Percentiles rank a stretch among this genome's conserved stretches.
Conservation (phyloP, 2,888 invertebrate species). For the Meta bourneti region DNA sequence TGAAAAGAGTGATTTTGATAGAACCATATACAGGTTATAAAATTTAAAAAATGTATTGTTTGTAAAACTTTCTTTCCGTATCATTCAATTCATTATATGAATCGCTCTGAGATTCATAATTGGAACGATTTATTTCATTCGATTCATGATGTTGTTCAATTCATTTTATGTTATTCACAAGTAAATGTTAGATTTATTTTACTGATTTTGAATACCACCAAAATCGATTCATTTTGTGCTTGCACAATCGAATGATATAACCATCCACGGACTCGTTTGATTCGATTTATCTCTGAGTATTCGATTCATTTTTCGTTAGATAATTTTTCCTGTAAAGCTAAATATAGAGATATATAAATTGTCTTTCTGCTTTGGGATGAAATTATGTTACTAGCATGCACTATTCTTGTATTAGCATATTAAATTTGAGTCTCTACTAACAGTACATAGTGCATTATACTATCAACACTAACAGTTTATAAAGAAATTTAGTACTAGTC, state of each 20-base stretch:
- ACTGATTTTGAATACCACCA: neutral
- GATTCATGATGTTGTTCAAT: neutral
- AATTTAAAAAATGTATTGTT: neutral
- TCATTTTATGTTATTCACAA: neutral
- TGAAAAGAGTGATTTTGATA: neutral
- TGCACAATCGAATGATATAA: neutral
- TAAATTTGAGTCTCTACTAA: too few relatives aligned
- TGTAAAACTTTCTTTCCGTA: neutral
- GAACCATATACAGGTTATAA: neutral
- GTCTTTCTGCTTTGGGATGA: too few relatives aligned
- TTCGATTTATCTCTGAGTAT: neutral
- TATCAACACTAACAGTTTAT: too few relatives aligned
- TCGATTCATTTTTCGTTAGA: neutral
- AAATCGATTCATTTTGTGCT: neutral
- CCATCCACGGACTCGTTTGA: neutral
- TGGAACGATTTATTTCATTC: neutral
- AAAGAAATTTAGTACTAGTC: too few relatives aligned
- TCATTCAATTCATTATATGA: neutral
- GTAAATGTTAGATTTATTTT: neutral
- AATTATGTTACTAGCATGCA: too few relatives aligned
- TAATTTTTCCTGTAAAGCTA: too few relatives aligned
- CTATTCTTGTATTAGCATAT: too few relatives aligned
- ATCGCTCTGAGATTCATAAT: neutral
- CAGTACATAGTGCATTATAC: too few relatives aligned
- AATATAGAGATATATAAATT: too few relatives aligned